Base-by-base conservation (phyloP, 92 coral and sea anemone species). In the Heteractis magnifica region DNA sequence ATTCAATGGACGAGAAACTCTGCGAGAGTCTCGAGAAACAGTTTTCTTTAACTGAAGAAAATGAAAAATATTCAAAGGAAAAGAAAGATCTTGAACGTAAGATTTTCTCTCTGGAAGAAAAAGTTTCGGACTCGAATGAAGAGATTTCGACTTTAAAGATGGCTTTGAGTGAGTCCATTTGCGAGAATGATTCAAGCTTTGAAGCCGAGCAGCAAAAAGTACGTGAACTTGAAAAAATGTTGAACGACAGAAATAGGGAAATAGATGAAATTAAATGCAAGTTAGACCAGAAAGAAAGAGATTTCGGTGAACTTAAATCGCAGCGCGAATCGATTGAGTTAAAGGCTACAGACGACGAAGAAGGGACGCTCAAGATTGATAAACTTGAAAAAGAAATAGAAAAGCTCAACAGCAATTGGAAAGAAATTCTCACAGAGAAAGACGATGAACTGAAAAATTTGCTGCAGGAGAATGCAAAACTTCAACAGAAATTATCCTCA, bases 1-100 rank as follows among this genome's bases (percentile, higher is more conserved):
- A 91, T 60, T 85, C 92, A 12, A 86, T 93, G 52, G 94, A 89
- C 65, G 86, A 86, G 76, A 90, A 91, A 79, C 86, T 89, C 18
- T 79, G 91, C 44, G 84, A 91, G 20, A 86, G 92, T 70, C 71
- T 87, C 76, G 92, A 93, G 81, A 86, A 91, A 49, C 90, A 86
- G 56, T 89, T 87, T 72, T 70, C 91, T 19, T 51, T 94, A 4
- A 83, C 89, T 26, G 89, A 86, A 3, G 91, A 87, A 11, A 94
- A 89, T 53, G 95, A 94, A 79, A 87, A 72, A 13, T 81, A 84
- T 15, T 86, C 86, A 81, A 84, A 83, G 6, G 95, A 91, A 21
- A 86, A 92, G 48, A 84, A 87, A 81, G 76, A 79, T 26, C 86
- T 91, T 50, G 89, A 83, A 65, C 81, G 79, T 44, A 86, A 89